Base-by-base conservation (phyloP, 2,888 invertebrate species). In the Papilio protenor region DNA sequence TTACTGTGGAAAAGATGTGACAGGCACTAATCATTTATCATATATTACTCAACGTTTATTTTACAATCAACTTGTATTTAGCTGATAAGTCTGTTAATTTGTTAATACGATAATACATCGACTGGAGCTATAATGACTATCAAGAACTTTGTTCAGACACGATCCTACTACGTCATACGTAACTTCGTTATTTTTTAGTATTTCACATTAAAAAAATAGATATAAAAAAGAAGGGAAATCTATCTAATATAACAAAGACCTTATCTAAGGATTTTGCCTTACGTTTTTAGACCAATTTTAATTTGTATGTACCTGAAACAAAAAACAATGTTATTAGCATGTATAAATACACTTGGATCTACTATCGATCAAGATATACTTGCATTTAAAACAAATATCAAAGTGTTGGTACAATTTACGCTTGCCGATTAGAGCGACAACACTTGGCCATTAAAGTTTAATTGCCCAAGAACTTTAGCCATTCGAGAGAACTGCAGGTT, bases 401-500 rank as follows among this genome's bases (percentile, higher is more conserved):
- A 1, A 69, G 40, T 2, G 4, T 33, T 16, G 18, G 23, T 33
- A 33, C 3, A 66, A 45, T 69, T 21, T 45, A 55, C 72, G 55
- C 16, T 27, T 27, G n/a, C 64, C 49, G 76, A 40, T 72, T 23
- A 77, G 47, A 66, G n/a, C 45, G 73, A 76, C 64, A 74, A 74
- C 59, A 47, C 66, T 73, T 66, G 45, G 66, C 71, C 21, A 70
- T n/a, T 70, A 74, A 74, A 69, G 70, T 74, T 77, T 71, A 77
- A 77, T 70, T 66, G 27, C 66, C 55, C 18, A 70, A 66, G 47
- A 77, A 77, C 77, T 77, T 73, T 14, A 64, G 27, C 45, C 57
- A 47, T 66, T 40, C 47, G 47, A 2, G 57, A 45, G 45, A 55
- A 47, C 73, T 73, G 55, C 57, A 66, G 40, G 66, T 66, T 73